Conservation (phyloP, 1,140 invertebrate genomes). For the Cotesia chilonis region DNA sequence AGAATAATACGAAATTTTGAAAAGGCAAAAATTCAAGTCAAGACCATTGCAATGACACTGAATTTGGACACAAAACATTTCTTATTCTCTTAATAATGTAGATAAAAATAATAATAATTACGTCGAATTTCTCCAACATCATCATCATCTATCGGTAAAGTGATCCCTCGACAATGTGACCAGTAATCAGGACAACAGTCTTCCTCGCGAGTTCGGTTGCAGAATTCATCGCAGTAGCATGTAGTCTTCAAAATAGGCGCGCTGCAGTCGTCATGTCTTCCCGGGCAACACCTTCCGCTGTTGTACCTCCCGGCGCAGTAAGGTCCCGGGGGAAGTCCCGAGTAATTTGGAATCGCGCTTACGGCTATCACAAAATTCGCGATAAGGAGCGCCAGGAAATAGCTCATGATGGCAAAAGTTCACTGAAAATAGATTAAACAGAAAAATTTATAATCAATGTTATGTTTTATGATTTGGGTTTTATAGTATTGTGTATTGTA, state of each 20-base stretch:
- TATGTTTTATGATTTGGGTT: too few species aligned
- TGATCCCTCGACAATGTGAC: slow-evolving; percentile 71
- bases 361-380: slow-evolving; percentile 33
- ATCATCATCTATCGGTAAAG: slow-evolving; percentile 39
- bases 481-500: too few species aligned
- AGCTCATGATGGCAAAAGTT: neutral
- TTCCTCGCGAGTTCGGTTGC: slow-evolving; percentile 72
- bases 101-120: slow-evolving; percentile 30
- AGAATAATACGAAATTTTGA: too few species aligned
- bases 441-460: too few species aligned
- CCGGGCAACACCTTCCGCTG: slow-evolving; percentile 71
- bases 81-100: too few species aligned
- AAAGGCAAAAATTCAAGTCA: too few species aligned
- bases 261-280: slow-evolving; percentile 78
- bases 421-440: too few species aligned
- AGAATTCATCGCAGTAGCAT: slow-evolving; percentile 95
- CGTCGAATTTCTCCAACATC: slow-evolving; percentile 35
- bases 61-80: too few species aligned
- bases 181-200: slow-evolving; percentile 92
- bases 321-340: slow-evolving; percentile 54
- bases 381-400: slow-evolving; percentile 25
- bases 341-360: slow-evolving; percentile 45
- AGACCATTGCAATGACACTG: too few species aligned
- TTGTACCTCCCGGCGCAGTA: slow-evolving; percentile 59
- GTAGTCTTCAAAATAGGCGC: slow-evolving; percentile 78